Evolutionary conservation across 2,888 invertebrate species (phyloP), one percentile per base, ranked within the genome.

Genomic region (Priapulus caudatus): DNA sequence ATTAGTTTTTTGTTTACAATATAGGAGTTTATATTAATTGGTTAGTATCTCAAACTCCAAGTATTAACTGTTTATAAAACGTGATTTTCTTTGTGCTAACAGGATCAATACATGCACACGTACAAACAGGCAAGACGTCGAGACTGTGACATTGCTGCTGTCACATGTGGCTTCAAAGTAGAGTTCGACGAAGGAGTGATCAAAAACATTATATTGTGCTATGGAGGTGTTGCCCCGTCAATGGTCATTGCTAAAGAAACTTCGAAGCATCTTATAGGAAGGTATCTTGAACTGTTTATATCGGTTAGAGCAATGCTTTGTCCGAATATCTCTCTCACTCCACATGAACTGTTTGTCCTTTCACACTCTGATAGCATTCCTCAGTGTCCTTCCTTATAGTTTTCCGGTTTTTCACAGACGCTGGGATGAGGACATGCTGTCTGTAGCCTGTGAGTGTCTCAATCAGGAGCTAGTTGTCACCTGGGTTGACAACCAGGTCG

Each of bases 81-180:
- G n/a, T n/a, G n/a, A n/a, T 33, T 33, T 10, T 33, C 33, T 33
- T 33, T n/a, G 10, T 10, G 10, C n/a, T 33, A 10, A 19, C 55
- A 74, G 64, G 75, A 78, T 62, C 84, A 88, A 73, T 83, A 80
- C 72, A 82, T 88, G 64, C 79, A 82, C 63, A 85, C 85, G 0
- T 90, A 84, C 66, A 95, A 95, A 69, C 93, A 93, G 76, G 84
- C 93, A 0, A 82, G 84, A 64, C 74, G 95, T 56, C 77, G 86
- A 52, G 93, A 95, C 63, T 93, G 95, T 67, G 95, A 95, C 67
- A 93, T 95, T 60, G 88, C 93, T 2, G 91, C 95, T 61, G 93
- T 93, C 0, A 95, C 91, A 64, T 81, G 84, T 53, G 75, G 72
- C 2, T 33, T 33, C n/a, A 82, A 82, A 65, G 79, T 91, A 0